Conservation (phyloP, 2,888 invertebrate genomes). For the Norana najaformis region DNA sequence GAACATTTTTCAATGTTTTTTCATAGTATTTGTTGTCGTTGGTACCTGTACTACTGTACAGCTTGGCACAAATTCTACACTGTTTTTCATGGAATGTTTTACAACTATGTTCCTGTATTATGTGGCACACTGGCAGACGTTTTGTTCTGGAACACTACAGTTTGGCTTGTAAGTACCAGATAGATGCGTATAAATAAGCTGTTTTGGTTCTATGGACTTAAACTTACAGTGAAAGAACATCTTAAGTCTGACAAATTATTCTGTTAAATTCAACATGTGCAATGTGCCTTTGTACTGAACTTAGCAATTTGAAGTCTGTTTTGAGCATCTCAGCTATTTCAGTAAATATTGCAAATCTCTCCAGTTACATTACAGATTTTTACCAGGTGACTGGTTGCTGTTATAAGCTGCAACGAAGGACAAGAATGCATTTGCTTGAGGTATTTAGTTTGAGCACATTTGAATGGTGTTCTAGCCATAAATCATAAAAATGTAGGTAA, state of each 20-base stretch:
- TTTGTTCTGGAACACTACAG: conserved; percentile 79
- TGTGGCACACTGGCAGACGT: conserved; percentile 99
- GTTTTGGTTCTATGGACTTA: neutral
- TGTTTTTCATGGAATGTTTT: conserved; percentile 94
- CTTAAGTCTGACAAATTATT: neutral
- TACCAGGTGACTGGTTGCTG: neutral
- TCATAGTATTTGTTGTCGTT: conserved; percentile 86
- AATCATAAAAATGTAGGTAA: no score
- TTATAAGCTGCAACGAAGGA: no score
- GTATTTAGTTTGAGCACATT: no score
- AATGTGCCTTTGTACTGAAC: neutral
- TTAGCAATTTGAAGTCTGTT: neutral
- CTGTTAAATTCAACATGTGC: neutral
- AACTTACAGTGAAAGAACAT: neutral
- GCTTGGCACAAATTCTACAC: conserved; percentile 85
- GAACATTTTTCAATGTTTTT: neutral
- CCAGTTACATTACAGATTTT: neutral
- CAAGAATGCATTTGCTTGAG: no score
- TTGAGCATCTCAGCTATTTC: neutral
- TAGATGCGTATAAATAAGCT: neutral
- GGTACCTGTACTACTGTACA: conserved; percentile 93
- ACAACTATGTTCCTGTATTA: conserved; percentile 94
- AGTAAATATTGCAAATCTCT: neutral
- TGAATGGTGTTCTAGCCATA: no score
- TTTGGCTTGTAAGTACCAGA: conserved; percentile 63